Evolutionary conservation across 2,113 vertebrate species (phyloP).

Genomic region (Perccottus glenii): DNA sequence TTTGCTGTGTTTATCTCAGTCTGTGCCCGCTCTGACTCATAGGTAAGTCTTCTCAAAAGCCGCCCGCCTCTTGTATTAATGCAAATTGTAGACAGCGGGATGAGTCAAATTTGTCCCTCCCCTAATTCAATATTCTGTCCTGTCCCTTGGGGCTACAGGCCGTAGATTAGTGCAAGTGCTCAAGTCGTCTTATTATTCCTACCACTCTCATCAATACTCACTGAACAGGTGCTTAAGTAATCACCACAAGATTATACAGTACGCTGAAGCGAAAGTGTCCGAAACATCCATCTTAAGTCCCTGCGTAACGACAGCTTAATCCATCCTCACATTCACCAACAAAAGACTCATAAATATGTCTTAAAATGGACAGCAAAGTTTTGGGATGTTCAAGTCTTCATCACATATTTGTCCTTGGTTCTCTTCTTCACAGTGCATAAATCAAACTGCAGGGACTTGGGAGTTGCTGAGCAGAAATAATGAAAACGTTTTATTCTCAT

Average conservation of each 20-base stretch:
- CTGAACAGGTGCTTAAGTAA: constrained; percentile 28
- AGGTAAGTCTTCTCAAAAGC: constrained; percentile 36
- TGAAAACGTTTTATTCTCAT: constrained; percentile 37
- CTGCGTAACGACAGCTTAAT: constrained; percentile 15
- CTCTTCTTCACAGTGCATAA: constrained; percentile 32
- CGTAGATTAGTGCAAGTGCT: constrained; percentile 41
- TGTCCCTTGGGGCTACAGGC: constrained; percentile 31
- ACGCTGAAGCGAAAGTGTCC: constrained; percentile 17
- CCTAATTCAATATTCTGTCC: constrained; percentile 62
- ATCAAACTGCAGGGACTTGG: constrained; percentile 25
- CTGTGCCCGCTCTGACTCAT: constrained; percentile 39
- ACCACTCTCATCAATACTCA: constrained; percentile 49
- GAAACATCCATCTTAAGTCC: constrained; percentile 35
- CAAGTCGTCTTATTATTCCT: constrained; percentile 25
- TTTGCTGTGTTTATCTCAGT: constrained; percentile 20
- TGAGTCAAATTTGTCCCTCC: constrained; percentile 53
- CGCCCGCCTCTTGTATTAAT: constrained; percentile 42
- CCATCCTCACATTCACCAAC: not conserved
- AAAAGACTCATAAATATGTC: constrained; percentile 48
- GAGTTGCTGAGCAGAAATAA: constrained; percentile 37
- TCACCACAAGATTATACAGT: constrained; percentile 15
- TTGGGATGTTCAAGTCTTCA: constrained; percentile 24
- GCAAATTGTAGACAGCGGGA: constrained; percentile 40
- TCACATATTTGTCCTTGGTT: constrained; percentile 62
- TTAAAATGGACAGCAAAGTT: constrained; percentile 32